Base-by-base conservation (phyloP, 2,888 invertebrate genomes). In the Noctua fimbriata region DNA sequence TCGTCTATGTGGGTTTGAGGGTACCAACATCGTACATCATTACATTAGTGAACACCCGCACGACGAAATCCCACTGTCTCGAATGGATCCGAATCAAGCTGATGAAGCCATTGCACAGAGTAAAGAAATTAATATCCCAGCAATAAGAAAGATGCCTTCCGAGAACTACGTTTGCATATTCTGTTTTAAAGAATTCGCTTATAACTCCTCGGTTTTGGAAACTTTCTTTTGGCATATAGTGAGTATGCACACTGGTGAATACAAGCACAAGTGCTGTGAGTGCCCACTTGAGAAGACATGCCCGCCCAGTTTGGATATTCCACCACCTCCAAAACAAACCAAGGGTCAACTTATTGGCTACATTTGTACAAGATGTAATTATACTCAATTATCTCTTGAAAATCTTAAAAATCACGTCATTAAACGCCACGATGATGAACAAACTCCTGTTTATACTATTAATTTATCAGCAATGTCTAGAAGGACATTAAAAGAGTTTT, bases 221-320 rank as follows among this genome's bases (percentile, higher is more conserved):
- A 91, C 93, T 10, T 98, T 98, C 91, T 98, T 98, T 90, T 98
- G 98, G 92, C 98, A 99, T 90, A 96, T 98, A 65, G 97, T 96
- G 2, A 96, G 97, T 41, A 97, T 95, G 70, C 99, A 99, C 82
- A 98, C 98, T 0, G 98, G 98, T 0, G 98, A 99, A 94, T 98
- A 98, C 88, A 97, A 98, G 76, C 98, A 97, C 82, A 93, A 95
- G 41, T 98, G 98, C 92, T 97, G 97, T 1, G 94, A 95, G 70
- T 98, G 98, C 87, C 88, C 93, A 5, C 92, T 93, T 76, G 89
- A 93, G 82, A 91, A 93, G 85, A 88, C 90, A 87, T 92, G 96
- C 91, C 89, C 94, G 2, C 94, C 94, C 74, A 92, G 92, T 84
- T 90, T 96, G 69, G 95, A 96, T 83, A 95, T 96, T 76, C 97